Percentiles rank a stretch among this genome's conserved stretches.
These are phyloP conservation scores for Pogonognathellus flavescens DNA, from an alignment of 1,140 invertebrate species.

Conservation along the genomic window DNA sequence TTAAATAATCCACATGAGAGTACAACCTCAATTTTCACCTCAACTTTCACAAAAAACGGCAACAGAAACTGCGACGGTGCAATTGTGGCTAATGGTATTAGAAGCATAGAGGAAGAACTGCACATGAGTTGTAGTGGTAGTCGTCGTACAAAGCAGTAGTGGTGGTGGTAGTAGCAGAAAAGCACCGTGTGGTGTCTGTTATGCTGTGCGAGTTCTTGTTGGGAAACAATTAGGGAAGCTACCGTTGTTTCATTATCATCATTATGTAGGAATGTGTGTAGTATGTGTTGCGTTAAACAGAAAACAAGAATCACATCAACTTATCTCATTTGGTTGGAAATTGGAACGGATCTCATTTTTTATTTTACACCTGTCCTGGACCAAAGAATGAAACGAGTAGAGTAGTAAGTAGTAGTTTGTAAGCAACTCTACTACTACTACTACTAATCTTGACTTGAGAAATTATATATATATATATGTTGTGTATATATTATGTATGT, in stretches of 20 bases:
- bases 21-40: constrained; percentile 25
- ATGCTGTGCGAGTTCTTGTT: constrained; percentile 12
- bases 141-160: background rate
- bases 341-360: constrained; percentile 47
- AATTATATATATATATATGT: background rate
- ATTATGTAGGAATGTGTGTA: constrained; percentile 31
- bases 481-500: background rate
- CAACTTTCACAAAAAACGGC: constrained; percentile 25
- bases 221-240: constrained; percentile 19
- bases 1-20: background rate
- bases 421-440: no score
- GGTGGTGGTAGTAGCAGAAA: background rate
- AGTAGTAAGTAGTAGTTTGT: background rate
- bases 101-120: background rate
- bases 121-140: background rate
- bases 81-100: no score
- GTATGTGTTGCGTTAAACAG: constrained; percentile 18
- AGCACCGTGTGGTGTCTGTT: background rate
- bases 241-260: constrained; percentile 40
- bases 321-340: constrained; percentile 49
- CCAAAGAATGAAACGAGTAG: constrained; percentile 1
- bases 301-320: constrained; percentile 44
- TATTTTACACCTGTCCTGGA: constrained; percentile 47
- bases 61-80: background rate
- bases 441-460: constrained; percentile 32